Conservation (phyloP, 2,113 vertebrate species). For the Todiramphus saurophagus region DNA sequence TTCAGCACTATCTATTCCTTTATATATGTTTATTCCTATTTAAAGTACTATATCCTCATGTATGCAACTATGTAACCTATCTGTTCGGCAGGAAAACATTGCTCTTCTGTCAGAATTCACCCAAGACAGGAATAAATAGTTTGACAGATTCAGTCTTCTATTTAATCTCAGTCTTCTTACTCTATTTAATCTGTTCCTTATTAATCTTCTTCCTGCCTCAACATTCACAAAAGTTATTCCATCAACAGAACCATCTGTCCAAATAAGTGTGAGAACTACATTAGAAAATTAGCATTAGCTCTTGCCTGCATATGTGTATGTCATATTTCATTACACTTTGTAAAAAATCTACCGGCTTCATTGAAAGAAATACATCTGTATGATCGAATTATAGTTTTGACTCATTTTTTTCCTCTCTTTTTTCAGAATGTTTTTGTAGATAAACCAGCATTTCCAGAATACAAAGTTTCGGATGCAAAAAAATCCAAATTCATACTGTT, state of each 20-base stretch:
- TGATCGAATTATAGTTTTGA: background rate
- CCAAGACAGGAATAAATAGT: background rate
- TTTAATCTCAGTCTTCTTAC: background rate
- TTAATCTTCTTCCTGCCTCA: background rate
- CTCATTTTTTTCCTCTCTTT: conserved; percentile 31
- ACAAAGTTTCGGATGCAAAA: conserved; percentile 98
- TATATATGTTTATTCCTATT: background rate
- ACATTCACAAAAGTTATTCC: background rate
- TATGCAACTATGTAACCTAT: background rate
- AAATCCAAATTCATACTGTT: conserved; percentile 96
- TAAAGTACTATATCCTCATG: background rate
- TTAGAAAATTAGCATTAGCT: background rate
- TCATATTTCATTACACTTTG: background rate
- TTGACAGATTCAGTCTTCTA: background rate
- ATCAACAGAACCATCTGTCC: background rate
- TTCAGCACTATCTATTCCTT: background rate
- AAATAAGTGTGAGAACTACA: background rate
- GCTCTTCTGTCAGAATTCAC: background rate
- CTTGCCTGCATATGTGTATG: background rate
- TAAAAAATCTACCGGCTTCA: background rate
- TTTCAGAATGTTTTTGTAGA: conserved; percentile 96
- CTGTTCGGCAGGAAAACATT: background rate
- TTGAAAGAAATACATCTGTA: background rate
- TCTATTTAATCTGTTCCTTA: background rate
- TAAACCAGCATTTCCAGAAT: conserved; percentile 93